Base-by-base conservation (phyloP, 2,888 invertebrate genomes). In the Nomada ferruginata region DNA sequence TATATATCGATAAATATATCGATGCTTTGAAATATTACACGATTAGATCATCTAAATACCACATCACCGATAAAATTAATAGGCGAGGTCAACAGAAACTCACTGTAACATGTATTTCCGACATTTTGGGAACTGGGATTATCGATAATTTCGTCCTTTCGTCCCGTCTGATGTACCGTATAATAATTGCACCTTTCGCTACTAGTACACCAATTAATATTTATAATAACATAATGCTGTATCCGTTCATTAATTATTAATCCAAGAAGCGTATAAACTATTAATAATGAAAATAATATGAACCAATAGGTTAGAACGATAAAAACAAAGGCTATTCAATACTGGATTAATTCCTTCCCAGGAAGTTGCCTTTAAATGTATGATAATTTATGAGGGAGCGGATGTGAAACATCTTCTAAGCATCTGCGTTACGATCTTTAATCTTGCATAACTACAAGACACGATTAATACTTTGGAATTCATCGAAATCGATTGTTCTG, bases 51-150 rank as follows among this genome's bases (percentile, higher is more conserved):
- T 52, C 52, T 52, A 73, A 81, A 80, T 81, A 79, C 36, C 36
- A 44, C 53, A 29, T 50, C 55, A 26, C 10, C 64, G 59, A 69
- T 73, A 36, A 80, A 69, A 81, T 80, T 81, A 73, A 63, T 42
- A 26, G 18, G 50, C 11, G 11, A 50, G 47, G 44, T 61, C 47
- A 44, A 53, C 60, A 52, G 26, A 52, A 52, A 53, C 60, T 52
- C 36, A 52, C 15, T 29, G 57, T 44, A 4, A 13, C 29, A 18
- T 44, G 26, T 59, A 59, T 57, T 72, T 64, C 63, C 57, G 80
- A 73, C 72, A 80, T 69, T 80, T 73, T 73, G 57, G 23, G 47
- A 47, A 50, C 42, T 44, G 13, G 47, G 3, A 23, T 2, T 11
- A 23, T 55, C 55, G 20, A 23, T 23, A 47, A 20, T 55, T 55